Evolutionary conservation across 2,113 vertebrate genomes (phyloP).

Genomic region (Colinus virginianus): DNA sequence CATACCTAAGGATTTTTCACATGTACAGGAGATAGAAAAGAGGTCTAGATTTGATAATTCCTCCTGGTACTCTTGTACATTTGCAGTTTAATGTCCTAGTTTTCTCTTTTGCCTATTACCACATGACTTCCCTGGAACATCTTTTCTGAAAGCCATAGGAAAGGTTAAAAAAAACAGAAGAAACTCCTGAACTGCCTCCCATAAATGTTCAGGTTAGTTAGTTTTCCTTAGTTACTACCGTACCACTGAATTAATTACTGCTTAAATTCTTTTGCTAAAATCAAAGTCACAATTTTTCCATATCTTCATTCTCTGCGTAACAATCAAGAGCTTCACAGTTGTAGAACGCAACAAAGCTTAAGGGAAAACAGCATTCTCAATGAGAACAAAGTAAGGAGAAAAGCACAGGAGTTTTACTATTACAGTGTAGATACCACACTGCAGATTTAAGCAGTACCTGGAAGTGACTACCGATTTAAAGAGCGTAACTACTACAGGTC

Average conservation of each 20-base stretch:
- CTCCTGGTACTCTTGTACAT: not conserved
- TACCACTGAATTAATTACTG: not conserved
- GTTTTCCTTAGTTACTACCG: not conserved
- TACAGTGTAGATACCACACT: accelerated
- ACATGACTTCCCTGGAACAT: not conserved
- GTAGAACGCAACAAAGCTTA: not conserved
- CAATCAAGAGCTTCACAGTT: not conserved
- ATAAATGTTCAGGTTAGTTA: not conserved
- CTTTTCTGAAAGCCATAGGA: not conserved
- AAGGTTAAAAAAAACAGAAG: not conserved
- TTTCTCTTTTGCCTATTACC: not conserved
- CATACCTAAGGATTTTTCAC: not conserved
- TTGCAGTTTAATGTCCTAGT: not conserved
- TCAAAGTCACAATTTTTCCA: not conserved
- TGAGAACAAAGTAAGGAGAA: not conserved
- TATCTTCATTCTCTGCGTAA: not conserved
- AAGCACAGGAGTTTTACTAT: not conserved
- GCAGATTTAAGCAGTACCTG: not conserved
- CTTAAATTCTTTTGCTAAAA: not conserved
- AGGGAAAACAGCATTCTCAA: not conserved
- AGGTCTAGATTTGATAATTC: not conserved
- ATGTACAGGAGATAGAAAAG: not conserved
- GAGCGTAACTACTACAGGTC: not conserved
- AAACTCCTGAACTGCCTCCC: not conserved
- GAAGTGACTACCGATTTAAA: not conserved